Percentiles rank a stretch among this genome's conserved stretches.
Evolutionary conservation across 2,113 vertebrate genomes (phyloP).

Genomic region (Probosciger aterrimus): DNA sequence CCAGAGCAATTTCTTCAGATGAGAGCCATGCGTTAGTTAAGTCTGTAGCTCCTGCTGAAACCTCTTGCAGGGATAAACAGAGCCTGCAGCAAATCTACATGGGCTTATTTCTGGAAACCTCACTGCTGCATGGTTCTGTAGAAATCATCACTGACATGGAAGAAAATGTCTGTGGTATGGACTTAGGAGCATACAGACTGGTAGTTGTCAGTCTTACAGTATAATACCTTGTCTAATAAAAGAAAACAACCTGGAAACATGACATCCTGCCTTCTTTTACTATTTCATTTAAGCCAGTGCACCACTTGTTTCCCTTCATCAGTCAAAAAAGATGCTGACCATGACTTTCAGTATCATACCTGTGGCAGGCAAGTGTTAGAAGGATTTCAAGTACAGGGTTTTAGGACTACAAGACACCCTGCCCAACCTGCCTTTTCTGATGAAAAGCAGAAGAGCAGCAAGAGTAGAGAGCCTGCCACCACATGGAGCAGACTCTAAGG

Average conservation of each 20-base stretch:
- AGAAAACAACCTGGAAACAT: fast-evolving
- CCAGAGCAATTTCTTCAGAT: neutral
- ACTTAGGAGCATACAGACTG: neutral
- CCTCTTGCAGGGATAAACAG: neutral
- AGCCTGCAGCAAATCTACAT: neutral
- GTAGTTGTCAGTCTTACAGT: neutral
- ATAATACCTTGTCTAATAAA: neutral
- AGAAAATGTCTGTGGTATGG: neutral
- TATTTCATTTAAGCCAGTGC: neutral
- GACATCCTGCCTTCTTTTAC: neutral
- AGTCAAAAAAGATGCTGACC: neutral
- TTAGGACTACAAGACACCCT: neutral
- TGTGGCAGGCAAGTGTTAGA: neutral
- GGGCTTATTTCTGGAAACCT: neutral
- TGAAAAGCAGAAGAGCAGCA: neutral
- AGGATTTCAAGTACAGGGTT: neutral
- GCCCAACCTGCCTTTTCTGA: neutral
- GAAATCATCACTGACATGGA: neutral
- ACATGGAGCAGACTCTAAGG: neutral
- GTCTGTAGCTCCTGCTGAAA: neutral
- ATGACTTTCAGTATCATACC: neutral
- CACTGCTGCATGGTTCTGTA: neutral
- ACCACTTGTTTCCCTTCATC: neutral
- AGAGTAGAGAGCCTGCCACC: neutral
- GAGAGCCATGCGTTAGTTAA: neutral